Percentiles rank a stretch among this genome's conserved stretches.
phyloP scores from a whole-genome alignment of 2,797 vertebrate genomes.

The Bradypodion pumilum region DNA sequence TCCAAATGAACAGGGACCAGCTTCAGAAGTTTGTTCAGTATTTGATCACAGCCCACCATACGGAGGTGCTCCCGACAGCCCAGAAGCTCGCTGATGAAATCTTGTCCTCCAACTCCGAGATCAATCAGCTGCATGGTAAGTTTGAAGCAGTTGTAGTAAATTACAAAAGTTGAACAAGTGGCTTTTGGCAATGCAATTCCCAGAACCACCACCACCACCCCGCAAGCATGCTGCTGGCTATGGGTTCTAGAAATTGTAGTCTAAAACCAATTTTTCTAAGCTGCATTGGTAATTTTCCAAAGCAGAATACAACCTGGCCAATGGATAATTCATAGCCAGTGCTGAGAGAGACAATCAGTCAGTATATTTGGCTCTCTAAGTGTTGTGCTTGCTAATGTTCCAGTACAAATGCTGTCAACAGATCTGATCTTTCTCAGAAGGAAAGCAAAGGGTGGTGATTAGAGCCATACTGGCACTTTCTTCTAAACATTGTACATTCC shows the following conservation, averaged over 20 bases:
- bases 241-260: background rate
- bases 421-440: constrained; percentile 26
- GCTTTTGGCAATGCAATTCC: background rate
- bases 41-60: constrained; percentile 88
- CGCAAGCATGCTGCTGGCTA: background rate
- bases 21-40: constrained; percentile 92
- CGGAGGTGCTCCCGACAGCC: constrained; percentile 85
- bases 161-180: background rate
- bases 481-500: background rate
- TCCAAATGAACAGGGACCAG: constrained; percentile 92
- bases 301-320: background rate
- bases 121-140: constrained; percentile 90
- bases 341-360: background rate
- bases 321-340: fast-evolving
- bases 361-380: constrained; percentile 49
- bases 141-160: constrained; percentile 21
- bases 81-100: constrained; percentile 91
- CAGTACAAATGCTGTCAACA: fast-evolving
- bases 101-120: constrained; percentile 89
- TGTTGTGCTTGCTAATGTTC: constrained; percentile 38
- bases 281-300: background rate
- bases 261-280: background rate
- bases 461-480: background rate
- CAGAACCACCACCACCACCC: background rate
- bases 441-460: background rate